Base-by-base conservation (phyloP, 2,113 vertebrate species). In the Garra rufa region DNA sequence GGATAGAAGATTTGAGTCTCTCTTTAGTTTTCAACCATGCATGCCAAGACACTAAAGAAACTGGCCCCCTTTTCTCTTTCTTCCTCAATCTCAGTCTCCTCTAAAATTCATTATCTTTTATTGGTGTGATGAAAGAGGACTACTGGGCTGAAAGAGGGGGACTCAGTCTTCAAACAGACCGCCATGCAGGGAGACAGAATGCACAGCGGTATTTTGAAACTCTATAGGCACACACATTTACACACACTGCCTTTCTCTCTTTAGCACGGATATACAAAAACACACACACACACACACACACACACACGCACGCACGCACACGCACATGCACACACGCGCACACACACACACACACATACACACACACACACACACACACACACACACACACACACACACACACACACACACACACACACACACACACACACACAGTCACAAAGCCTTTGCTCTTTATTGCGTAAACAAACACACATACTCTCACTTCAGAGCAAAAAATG, bases 61-160 rank as follows among this genome's bases (percentile, higher is more conserved):
- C 70, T 30, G 78, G 46, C 85, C 82, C 81, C 48, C 61, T 67
- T 43, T 65, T 69, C 86, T 86, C 84, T 90, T 87, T 87, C 86
- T 83, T 79, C 26, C 52, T 69, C 81, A 73, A 79, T 82, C 81
- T 55, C 81, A 61, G 21, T 70, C 89, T 81, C 82, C 75, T 83
- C 76, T 87, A 80, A 91, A 91, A 91, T 92, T 94, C 87, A 87
- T 92, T 92, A 88, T 88, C 87, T 89, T 94, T 93, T 92, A 93
- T 92, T 93, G 82, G 26, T 82, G 83, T 86, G 90, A 90, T 89
- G 92, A 92, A 91, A 89, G 93, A 89, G 55, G 88, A 90, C 93
- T 93, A 90, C 90, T 93, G 91, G 92, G 89, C 89, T 93, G 89
- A 92, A 93, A 94, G 89, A 89, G 79, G 91, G 90, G 88, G 76